Base-by-base conservation (phyloP, 2,888 invertebrate species). In the Fragum sueziense region DNA sequence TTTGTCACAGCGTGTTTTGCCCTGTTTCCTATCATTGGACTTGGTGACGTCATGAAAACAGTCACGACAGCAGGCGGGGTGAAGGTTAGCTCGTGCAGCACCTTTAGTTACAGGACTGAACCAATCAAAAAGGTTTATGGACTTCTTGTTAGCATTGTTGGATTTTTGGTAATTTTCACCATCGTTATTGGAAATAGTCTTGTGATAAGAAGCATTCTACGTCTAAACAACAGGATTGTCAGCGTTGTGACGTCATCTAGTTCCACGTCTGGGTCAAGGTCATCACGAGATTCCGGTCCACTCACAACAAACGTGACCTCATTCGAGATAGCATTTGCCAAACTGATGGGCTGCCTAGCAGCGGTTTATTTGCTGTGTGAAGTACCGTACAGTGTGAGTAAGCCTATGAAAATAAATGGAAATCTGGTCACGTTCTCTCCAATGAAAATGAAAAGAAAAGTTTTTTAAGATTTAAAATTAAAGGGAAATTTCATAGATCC, bases 251-350 rank as follows among this genome's bases (percentile, higher is more conserved):
- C 41, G 11, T 54, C 70, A 11, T 65, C 65, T 9, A 17, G 22
- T 4, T 29, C 59, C 11, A 33, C 69, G 0, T 37, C 57, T 1
- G 34, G 29, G 1, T 67, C 68, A 20, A 29, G 54, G 11, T 31
- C 7, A 1, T 57, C 73, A 9, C 37, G 61, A 20, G 57, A 37
- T 22, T 47, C 67, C 29, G 37, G 29, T 7, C 59, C 37, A 0
- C 22, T 41, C 25, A 37, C 70, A 9, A 62, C 65, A 27, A 47
- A 59, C 0, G 47, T 70, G n/a, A 80, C 76, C 11, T 72, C 80
- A 11, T 84, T 80, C 20, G 83, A 84, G 67, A 73, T 84, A 25
- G 80, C 79, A 11, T 84, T 84, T 41, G 83, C 80, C 6, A 84
- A 84, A 41, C 71, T 84, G 57, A 84, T 84, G 80, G 78, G 77